Evolutionary conservation across 2,888 invertebrate species (phyloP).

Genomic region (Oithona nana): DNA sequence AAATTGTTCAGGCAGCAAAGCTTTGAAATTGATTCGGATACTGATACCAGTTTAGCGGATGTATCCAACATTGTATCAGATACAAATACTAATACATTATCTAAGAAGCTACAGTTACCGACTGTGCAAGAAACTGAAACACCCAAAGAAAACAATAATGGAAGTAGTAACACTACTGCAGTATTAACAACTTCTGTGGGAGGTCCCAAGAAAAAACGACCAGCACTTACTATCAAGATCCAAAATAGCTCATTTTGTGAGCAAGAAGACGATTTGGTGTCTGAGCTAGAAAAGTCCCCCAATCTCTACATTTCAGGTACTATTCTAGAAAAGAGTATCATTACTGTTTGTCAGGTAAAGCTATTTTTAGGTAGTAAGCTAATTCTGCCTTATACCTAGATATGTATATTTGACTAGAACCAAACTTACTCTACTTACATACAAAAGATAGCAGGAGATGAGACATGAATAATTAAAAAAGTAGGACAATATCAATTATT

Average conservation of each 20-base stretch:
- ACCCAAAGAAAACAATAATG: not conserved
- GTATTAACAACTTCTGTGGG: not conserved
- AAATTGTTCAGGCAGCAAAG: not conserved
- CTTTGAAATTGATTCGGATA: slow-evolving; percentile 23
- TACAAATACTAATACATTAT: not conserved
- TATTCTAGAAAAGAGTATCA: not conserved
- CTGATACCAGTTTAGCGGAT: slow-evolving; percentile 31
- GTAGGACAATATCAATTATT: no score
- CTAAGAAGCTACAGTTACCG: no score
- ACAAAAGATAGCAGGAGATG: no score
- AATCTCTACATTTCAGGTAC: not conserved
- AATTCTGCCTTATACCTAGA: no score
- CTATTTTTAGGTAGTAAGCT: no score
- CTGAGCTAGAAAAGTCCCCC: not conserved
- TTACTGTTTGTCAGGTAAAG: no score
- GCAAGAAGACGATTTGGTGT: not conserved
- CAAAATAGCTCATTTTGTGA: not conserved
- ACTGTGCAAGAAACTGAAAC: not conserved
- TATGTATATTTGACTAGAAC: no score
- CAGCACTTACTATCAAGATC: not conserved
- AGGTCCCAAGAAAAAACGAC: not conserved
- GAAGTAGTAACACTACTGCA: not conserved
- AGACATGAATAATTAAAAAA: no score
- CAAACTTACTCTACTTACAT: no score
- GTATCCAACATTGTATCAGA: not conserved